Percentiles rank a stretch among this genome's conserved stretches.
phyloP scores from a whole-genome alignment of 2,888 invertebrate species.

The Phortica magna region DNA sequence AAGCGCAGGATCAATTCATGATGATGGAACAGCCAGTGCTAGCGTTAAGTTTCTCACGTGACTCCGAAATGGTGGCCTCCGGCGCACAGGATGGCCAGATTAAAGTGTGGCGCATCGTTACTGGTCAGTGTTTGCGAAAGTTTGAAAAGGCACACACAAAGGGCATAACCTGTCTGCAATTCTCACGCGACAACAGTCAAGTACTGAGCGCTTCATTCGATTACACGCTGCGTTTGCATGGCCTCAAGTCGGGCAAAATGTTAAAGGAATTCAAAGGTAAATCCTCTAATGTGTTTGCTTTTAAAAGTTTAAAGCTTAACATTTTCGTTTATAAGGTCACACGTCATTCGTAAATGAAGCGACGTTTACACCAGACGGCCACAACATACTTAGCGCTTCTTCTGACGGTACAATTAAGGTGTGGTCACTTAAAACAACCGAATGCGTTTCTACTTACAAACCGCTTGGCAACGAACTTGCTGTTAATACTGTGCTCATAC shows the following conservation, averaged over 20 bases:
- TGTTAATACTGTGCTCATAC: conserved; percentile 94
- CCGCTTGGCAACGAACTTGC: conserved; percentile 93
- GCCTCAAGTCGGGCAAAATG: conserved; percentile 98
- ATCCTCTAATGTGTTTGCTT: background rate
- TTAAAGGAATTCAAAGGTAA: conserved; percentile 93
- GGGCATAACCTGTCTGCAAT: conserved; percentile 97
- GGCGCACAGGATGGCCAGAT: conserved; percentile 95
- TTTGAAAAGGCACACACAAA: conserved; percentile 98
- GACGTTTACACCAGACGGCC: conserved; percentile 95
- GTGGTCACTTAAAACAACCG: conserved; percentile 96
- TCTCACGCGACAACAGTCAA: conserved; percentile 97
- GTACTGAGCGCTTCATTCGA: conserved; percentile 98
- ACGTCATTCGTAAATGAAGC: conserved; percentile 98
- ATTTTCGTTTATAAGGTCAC: conserved; percentile 82
- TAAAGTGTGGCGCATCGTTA: conserved; percentile 94
- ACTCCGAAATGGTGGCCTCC: conserved; percentile 98
- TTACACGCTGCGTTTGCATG: conserved; percentile 94
- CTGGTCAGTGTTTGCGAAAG: conserved; percentile 95
- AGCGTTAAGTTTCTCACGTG: conserved; percentile 95
- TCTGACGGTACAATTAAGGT: conserved; percentile 98
- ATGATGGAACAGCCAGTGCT: conserved; percentile 99
- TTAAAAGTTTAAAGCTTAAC: background rate
- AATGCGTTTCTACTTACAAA: conserved; percentile 94
- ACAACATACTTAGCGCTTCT: conserved; percentile 94
- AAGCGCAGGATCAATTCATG: conserved; percentile 98